Base-by-base conservation (phyloP, 2,888 invertebrate species). In the Leptopilina myrica region DNA sequence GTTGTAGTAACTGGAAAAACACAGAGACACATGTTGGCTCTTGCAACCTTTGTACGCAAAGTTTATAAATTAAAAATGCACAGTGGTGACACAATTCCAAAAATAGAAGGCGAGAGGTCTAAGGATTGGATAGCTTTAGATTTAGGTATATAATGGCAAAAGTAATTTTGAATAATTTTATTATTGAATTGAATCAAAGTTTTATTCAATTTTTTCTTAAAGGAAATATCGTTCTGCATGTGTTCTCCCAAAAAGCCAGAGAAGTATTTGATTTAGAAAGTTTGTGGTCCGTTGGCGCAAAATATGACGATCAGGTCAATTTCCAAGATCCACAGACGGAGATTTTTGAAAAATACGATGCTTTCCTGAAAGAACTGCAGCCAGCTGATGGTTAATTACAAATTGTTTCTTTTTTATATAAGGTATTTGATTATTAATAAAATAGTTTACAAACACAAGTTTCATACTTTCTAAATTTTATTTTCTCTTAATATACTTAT, bases 141-240 rank as follows among this genome's bases (percentile, higher is more conserved):
- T 93, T 93, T 98, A 92, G 97, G 97, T 96, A 93, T 81, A 15
- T 40, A 9, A 3, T 33, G 33, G 1, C 1, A 33, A 33, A 33
- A 33, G 33, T 33, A 33, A 33, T 33, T 33, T 33, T 33, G 3
- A 33, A 33, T 33, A 33, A 33, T 33, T 33, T 33, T 33, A 33
- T 33, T 4, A 33, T 33, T 33, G 33, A 33, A 33, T 33, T 33
- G 33, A 33, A 33, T 33, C 3, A 33, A 33, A 33, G 5, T 4
- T 33, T 14, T 5, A 73, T 9, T 15, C 2, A 2, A 12, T 56
- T 53, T 8, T 53, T 56, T n/a, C n/a, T 53, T 93, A 56, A 92
- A 97, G 98, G 97, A 82, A 98, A 98, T 90, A 98, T 98, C 87
- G 96, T 96, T 5, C 92, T 99, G 53, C 98, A 99, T 88, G 94